phyloP scores from a whole-genome alignment of 2,888 invertebrate genomes.

The Tanypteryx hageni region DNA sequence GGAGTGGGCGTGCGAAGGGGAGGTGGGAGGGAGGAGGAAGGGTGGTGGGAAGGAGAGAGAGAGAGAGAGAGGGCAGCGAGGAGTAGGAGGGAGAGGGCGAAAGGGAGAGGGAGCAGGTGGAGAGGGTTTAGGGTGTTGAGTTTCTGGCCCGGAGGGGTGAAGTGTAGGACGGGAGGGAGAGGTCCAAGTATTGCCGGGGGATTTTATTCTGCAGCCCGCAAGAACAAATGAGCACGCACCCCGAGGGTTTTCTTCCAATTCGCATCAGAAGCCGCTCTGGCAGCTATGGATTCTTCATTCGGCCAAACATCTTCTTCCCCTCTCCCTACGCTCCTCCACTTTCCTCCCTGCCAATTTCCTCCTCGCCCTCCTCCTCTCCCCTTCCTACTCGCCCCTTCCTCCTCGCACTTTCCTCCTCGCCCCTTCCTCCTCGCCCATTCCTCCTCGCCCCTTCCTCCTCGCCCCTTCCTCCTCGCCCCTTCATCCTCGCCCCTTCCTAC shows the following conservation, averaged over 20 bases:
- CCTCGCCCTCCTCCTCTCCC: conserved; percentile 58
- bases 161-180: not conserved
- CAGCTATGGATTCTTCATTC: conserved; percentile 25
- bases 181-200: not conserved
- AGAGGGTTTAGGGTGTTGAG: conserved; percentile 35
- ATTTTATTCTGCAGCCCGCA: conserved; percentile 27
- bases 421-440: conserved; percentile 37
- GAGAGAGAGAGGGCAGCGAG: not conserved
- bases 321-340: not conserved
- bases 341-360: not conserved
- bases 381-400: conserved; percentile 65
- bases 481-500: conserved; percentile 43
- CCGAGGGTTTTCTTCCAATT: conserved; percentile 65
- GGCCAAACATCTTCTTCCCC: conserved; percentile 26
- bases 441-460: conserved; percentile 65
- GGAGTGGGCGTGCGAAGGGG: not conserved
- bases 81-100: not conserved
- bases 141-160: conserved; percentile 54
- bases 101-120: conserved; percentile 42
- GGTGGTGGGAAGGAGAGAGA: not conserved
- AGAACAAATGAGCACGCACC: conserved; percentile 45
- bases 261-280: conserved; percentile 42
- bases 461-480: conserved; percentile 50
- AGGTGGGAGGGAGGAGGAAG: conserved; percentile 29
- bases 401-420: conserved; percentile 65